Conservation (phyloP, 2,113 vertebrate genomes). For the Ancistrus triradiatus region DNA sequence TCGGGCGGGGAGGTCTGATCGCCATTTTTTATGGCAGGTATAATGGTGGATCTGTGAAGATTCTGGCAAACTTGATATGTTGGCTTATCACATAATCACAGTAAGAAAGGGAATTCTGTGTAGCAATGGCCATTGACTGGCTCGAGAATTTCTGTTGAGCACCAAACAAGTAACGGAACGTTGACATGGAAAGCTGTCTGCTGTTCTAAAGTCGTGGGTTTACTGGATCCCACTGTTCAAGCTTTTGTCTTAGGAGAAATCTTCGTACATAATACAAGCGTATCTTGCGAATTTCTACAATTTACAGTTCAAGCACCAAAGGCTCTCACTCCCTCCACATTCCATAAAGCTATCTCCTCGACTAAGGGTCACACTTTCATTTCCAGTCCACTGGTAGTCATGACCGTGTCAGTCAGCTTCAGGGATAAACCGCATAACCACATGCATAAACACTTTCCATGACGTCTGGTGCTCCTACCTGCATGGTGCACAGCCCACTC, state of each 20-base stretch:
- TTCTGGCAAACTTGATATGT: constrained; percentile 11
- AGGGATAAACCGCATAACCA: constrained; percentile 35
- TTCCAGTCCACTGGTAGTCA: constrained; percentile 11
- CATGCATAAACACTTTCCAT: constrained; percentile 32
- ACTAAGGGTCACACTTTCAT: constrained; percentile 1
- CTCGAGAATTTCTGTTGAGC: too few species aligned
- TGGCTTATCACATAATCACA: constrained; percentile 6
- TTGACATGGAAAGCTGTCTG: too few species aligned
- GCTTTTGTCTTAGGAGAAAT: too few species aligned
- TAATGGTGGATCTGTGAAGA: constrained; percentile 5
- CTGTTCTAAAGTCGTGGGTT: too few species aligned
- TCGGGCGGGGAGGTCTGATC: constrained; percentile 29
- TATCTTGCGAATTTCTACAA: too few species aligned
- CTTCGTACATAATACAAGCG: too few species aligned
- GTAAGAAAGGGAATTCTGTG: constrained; percentile 10
- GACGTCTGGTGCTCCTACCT: constrained; percentile 51
- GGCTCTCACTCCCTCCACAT: neutral
- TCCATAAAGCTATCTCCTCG: neutral
- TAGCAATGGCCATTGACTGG: constrained; percentile 6
- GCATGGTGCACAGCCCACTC: constrained; percentile 56
- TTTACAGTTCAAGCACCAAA: neutral
- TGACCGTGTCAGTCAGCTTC: constrained; percentile 43
- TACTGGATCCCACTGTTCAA: too few species aligned
- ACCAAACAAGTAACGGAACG: too few species aligned
- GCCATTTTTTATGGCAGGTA: constrained; percentile 42